These are phyloP conservation scores for Dasypolia templi DNA, from an alignment of 2,888 invertebrate species.

Conservation along the genomic window DNA sequence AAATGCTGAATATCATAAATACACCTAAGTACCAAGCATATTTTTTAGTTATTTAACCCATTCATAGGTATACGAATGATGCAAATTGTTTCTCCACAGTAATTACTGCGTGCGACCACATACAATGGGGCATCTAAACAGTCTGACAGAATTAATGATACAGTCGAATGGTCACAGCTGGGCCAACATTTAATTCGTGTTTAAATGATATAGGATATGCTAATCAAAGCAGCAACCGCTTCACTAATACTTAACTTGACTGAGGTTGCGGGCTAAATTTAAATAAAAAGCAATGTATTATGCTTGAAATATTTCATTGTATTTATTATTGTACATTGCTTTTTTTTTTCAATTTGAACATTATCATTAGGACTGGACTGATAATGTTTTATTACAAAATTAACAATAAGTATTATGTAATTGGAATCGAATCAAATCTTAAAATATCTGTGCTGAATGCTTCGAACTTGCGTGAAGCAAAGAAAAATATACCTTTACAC, in stretches of 20 bases:
- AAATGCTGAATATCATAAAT: constrained; percentile 11
- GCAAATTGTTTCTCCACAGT: constrained; percentile 36
- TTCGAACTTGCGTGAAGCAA: background rate
- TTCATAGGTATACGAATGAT: constrained; percentile 15
- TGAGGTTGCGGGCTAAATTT: background rate
- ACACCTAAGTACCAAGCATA: background rate
- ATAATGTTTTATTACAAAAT: background rate
- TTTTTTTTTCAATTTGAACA: no score
- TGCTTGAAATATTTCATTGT: no score
- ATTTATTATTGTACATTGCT: no score
- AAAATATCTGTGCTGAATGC: background rate
- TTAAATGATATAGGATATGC: constrained; percentile 32
- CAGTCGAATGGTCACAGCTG: constrained; percentile 50
- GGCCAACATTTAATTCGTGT: constrained; percentile 18
- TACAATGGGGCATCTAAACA: constrained; percentile 53
- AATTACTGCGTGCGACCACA: constrained; percentile 39
- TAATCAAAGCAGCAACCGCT: constrained; percentile 16
- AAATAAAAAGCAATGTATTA: no score
- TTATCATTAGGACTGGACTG: no score
- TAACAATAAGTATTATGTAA: background rate
- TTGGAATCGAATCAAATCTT: background rate
- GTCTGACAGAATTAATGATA: constrained; percentile 46
- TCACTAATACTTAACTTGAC: background rate
- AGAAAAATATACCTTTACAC: background rate
- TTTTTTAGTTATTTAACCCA: constrained; percentile 19